Evolutionary conservation across 1,140 invertebrate genomes (phyloP).

Genomic region (Lineus longissimus): DNA sequence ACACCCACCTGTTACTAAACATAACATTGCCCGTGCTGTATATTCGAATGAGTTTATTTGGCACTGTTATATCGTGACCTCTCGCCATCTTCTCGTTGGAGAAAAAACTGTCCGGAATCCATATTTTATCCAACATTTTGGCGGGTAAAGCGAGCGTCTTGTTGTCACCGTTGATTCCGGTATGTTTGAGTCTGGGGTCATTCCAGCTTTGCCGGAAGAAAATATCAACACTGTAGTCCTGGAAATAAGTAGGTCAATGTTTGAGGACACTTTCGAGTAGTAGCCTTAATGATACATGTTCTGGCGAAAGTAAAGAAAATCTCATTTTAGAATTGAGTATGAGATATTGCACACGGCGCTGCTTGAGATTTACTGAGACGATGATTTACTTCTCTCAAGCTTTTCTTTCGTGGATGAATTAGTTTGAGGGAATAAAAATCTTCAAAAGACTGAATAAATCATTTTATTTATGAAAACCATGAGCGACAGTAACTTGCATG

Average conservation of each 20-base stretch:
- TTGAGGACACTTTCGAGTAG: neutral
- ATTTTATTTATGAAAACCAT: no score
- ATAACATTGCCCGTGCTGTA: slow-evolving; percentile 63
- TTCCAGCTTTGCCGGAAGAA: slow-evolving; percentile 39
- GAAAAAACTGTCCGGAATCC: slow-evolving; percentile 69
- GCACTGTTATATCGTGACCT: slow-evolving; percentile 54
- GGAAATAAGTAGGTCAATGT: slow-evolving; percentile 11
- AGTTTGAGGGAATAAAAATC: no score
- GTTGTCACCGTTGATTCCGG: slow-evolving; percentile 14
- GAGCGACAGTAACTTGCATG: no score
- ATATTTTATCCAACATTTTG: slow-evolving; percentile 74
- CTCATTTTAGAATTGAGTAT: no score
- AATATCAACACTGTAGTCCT: slow-evolving; percentile 40
- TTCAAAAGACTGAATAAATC: no score
- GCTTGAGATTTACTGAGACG: no score
- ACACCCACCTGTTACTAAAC: slow-evolving; percentile 54
- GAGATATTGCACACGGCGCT: no score
- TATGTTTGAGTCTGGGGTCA: slow-evolving; percentile 26
- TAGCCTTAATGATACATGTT: no score
- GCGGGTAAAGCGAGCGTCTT: slow-evolving; percentile 59
- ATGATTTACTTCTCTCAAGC: no score
- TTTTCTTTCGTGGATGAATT: no score
- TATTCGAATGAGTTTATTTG: slow-evolving; percentile 66
- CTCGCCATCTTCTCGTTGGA: slow-evolving; percentile 64
- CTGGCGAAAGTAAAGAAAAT: no score